Evolutionary conservation across 2,888 invertebrate species (phyloP).

Genomic region (Dermolepida albohirtum): DNA sequence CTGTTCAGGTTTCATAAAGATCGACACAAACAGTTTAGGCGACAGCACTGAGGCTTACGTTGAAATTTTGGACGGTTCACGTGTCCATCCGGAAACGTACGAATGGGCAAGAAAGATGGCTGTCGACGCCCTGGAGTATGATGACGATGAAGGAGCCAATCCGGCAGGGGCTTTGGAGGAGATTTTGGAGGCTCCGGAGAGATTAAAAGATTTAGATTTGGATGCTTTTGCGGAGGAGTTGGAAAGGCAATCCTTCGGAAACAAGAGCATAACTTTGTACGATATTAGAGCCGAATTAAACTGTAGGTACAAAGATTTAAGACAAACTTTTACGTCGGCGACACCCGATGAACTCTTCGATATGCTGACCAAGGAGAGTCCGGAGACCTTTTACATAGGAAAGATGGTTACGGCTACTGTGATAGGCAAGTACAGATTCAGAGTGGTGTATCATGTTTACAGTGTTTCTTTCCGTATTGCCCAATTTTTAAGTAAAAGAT

Average conservation of each 20-base stretch:
- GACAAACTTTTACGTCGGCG: constrained; percentile 81
- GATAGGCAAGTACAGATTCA: constrained; percentile 54
- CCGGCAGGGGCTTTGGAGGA: constrained; percentile 98
- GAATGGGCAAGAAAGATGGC: constrained; percentile 99
- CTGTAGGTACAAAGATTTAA: constrained; percentile 90
- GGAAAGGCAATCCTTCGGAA: constrained; percentile 83
- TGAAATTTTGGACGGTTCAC: constrained; percentile 95
- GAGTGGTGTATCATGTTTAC: too few relatives aligned
- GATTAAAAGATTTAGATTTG: constrained; percentile 94
- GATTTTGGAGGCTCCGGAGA: constrained; percentile 94
- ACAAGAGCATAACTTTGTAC: constrained; percentile 94
- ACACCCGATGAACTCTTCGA: constrained; percentile 92
- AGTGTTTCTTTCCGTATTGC: too few relatives aligned
- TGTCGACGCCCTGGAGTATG: constrained; percentile 97
- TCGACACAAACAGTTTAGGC: constrained; percentile 95
- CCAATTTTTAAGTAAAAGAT: too few relatives aligned
- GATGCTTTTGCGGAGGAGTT: constrained; percentile 99
- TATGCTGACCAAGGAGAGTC: constrained; percentile 95
- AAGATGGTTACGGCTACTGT: constrained; percentile 89
- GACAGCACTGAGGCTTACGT: constrained; percentile 96
- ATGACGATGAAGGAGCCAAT: constrained; percentile 96
- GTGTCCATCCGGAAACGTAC: constrained; percentile 99
- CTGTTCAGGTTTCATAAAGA: constrained; percentile 98
- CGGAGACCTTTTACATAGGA: constrained; percentile 90
- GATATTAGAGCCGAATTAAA: constrained; percentile 97